Evolutionary conservation across 2,888 invertebrate species (phyloP), one percentile per base, ranked within the genome.

Genomic region (Hylaea fasciaria): DNA sequence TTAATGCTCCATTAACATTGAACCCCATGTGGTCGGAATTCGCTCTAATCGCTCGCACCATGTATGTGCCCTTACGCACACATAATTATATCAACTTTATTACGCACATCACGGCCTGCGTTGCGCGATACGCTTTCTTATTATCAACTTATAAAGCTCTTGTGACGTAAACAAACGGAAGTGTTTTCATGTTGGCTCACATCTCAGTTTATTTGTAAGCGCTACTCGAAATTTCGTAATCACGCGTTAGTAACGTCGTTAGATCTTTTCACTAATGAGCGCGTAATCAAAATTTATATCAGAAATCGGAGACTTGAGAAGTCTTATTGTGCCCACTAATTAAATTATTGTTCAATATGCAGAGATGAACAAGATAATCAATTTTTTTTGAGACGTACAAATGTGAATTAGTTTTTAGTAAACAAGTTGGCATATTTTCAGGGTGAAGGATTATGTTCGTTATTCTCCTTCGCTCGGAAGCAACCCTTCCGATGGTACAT

Each of bases 41-140:
- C 50, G 48, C 55, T 61, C 50, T 69, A 71, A 71, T 65, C 69
- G 49, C 43, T 37, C 44, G 32, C 44, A 35, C 57, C 68, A 66
- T 65, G 65, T 64, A 68, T 65, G 65, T 64, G 67, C 65, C 70
- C 70, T 69, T 69, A 68, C 66, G 44, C 41, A 71, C 69, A 74
- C 73, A 75, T 81, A 80, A 82, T 84, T 81, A 83, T 77, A 81
- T 80, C 78, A 80, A 78, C 76, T 82, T 84, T 80, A 85, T 83
- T 81, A 77, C 73, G 56, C 68, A 62, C 73, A 74, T 80, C 80
- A 76, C 40, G 69, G 73, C 69, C 68, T 77, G 68, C 79, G 78
- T 75, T 74, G 70, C 69, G 71, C 71, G 76, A 82, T 80, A 80
- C 68, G 76, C 69, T 71, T 76, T 71, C 73, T 72, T 72, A 69